Evolutionary conservation across 35 echinoderm and acorn worm genomes (phyloP).

Genomic region (Lytechinus variegatus): DNA sequence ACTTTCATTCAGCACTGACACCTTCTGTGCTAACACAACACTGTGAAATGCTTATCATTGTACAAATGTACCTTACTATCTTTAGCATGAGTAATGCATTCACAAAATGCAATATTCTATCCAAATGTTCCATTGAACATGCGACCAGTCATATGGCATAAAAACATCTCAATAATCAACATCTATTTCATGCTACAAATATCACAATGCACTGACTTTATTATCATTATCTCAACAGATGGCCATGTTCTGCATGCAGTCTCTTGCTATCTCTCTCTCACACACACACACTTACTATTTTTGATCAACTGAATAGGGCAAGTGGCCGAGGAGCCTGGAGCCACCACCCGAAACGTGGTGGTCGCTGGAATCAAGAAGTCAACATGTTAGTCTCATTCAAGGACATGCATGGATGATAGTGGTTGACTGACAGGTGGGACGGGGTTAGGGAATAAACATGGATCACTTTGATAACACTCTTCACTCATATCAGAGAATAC

Average conservation of each 20-base stretch:
- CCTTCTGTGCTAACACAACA: too few relatives aligned
- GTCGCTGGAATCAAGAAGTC: constrained; percentile 39
- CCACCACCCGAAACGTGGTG: constrained; percentile 28
- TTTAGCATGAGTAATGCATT: too few relatives aligned
- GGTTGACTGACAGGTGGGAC: neutral
- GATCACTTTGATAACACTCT: neutral
- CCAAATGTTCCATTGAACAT: too few relatives aligned
- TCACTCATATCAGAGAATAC: neutral
- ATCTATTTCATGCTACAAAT: neutral
- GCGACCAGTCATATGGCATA: too few relatives aligned
- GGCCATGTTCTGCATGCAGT: neutral
- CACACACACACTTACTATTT: constrained; percentile 33
- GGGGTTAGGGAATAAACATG: neutral
- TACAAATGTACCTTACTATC: too few relatives aligned
- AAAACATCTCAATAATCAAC: neutral
- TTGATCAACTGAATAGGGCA: constrained; percentile 46
- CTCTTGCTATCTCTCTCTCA: neutral
- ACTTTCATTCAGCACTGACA: too few relatives aligned
- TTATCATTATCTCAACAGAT: neutral
- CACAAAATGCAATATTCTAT: too few relatives aligned
- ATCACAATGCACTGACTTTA: neutral
- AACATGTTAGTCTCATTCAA: neutral
- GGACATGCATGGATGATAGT: neutral
- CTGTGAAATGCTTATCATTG: too few relatives aligned
- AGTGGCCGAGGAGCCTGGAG: constrained; percentile 16